A percentile compares a stretch with the other conserved stretches of the same genome.
Evolutionary conservation across 2,888 invertebrate genomes (phyloP).

Genomic region (Dryobotodes eremita): DNA sequence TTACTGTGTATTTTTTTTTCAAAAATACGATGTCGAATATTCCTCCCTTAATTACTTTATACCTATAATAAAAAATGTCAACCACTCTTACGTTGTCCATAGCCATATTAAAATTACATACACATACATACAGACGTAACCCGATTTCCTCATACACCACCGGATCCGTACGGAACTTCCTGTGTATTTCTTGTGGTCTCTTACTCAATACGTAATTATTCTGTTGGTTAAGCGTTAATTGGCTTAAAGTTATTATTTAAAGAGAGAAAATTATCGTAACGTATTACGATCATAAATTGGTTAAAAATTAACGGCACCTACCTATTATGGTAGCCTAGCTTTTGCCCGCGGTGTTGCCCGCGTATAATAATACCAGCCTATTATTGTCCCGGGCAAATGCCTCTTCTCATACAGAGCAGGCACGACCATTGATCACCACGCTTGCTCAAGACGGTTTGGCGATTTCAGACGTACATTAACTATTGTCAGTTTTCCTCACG

Average conservation of each 20-base stretch:
- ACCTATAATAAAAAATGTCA: background rate
- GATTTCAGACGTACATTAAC: no score
- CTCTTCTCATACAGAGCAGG: no score
- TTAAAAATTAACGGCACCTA: background rate
- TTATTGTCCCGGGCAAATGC: no score
- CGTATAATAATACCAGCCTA: no score
- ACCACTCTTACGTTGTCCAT: background rate
- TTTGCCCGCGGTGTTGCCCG: no score
- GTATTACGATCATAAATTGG: background rate
- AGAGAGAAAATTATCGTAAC: background rate
- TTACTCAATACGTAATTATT: constrained; percentile 50
- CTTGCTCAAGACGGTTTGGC: no score
- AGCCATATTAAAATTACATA: constrained; percentile 3
- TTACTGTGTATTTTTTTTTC: no score
- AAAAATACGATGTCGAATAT: background rate
- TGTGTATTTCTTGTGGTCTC: constrained; percentile 30
- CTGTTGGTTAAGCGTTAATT: constrained; percentile 34
- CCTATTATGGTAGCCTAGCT: no score
- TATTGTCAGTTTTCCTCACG: no score
- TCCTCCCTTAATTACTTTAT: background rate
- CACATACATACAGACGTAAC: constrained; percentile 23
- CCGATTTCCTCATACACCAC: constrained; percentile 37
- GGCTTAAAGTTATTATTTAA: constrained; percentile 10
- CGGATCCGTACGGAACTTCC: constrained; percentile 60
- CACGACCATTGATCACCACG: no score